phyloP scores from a whole-genome alignment of 2,797 vertebrate genomes.

The Arvicola amphibius region DNA sequence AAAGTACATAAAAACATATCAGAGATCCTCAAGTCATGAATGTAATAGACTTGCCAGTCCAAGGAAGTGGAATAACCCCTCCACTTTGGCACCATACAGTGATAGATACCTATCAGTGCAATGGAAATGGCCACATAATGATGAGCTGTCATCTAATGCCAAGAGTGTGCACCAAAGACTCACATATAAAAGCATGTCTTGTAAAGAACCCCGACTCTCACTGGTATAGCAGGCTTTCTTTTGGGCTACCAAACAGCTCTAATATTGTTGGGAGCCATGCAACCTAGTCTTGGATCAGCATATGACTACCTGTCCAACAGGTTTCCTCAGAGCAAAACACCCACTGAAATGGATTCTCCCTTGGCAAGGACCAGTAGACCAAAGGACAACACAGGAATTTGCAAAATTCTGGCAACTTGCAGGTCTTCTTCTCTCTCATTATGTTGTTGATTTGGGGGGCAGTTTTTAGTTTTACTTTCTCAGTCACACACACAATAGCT shows the following conservation, averaged over 20 bases:
- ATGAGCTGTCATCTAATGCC: neutral
- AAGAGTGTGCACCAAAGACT: neutral
- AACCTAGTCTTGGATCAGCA: neutral
- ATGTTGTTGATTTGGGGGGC: neutral
- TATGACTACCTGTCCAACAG: neutral
- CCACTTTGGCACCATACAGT: neutral
- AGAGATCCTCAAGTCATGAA: neutral
- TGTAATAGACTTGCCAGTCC: neutral
- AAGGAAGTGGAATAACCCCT: neutral
- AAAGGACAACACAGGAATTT: neutral
- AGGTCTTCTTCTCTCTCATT: neutral
- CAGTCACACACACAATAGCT: neutral
- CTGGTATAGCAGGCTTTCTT: neutral
- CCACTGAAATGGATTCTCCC: neutral
- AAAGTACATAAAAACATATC: neutral
- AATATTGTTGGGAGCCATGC: neutral
- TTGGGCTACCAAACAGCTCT: neutral
- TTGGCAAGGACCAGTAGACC: neutral
- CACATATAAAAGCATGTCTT: too few relatives aligned
- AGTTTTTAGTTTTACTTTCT: neutral
- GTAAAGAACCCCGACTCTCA: neutral
- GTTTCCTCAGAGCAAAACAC: neutral
- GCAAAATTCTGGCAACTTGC: neutral
- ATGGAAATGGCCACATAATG: neutral
- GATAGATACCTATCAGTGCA: neutral